Evolutionary conservation across 2,797 vertebrate genomes (phyloP).

Genomic region (Discoglossus pictus): DNA sequence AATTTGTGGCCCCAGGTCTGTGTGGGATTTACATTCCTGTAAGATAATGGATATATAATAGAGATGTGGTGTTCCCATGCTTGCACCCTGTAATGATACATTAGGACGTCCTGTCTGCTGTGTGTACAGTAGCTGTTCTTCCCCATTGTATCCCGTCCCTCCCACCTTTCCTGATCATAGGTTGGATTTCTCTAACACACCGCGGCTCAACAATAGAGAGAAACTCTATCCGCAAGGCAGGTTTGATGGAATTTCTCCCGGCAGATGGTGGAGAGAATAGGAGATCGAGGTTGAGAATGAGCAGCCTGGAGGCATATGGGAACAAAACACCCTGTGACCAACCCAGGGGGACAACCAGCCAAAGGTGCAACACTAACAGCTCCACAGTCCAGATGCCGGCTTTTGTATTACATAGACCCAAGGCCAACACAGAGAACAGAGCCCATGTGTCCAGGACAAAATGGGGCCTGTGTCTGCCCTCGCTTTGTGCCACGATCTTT

Average conservation of each 20-base stretch:
- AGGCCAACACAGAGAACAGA: conserved; percentile 44
- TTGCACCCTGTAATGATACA: conserved; percentile 14
- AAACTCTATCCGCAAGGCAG: conserved; percentile 53
- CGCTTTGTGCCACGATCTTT: conserved; percentile 32
- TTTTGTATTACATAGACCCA: conserved; percentile 38
- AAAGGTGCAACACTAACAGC: conserved; percentile 44
- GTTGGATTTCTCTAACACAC: conserved; percentile 55
- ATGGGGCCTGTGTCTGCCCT: conserved; percentile 39
- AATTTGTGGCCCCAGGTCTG: no score
- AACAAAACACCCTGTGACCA: conserved; percentile 54
- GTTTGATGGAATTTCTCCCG: conserved; percentile 51
- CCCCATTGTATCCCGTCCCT: conserved; percentile 37
- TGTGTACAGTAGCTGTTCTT: conserved; percentile 41
- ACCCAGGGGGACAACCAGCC: conserved; percentile 10
- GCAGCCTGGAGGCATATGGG: conserved; percentile 42
- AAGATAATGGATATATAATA: no score
- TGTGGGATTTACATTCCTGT: no score
- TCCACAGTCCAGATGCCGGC: conserved; percentile 17
- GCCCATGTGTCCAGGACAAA: neutral
- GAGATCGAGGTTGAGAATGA: conserved; percentile 7
- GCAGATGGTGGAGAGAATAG: conserved; percentile 60
- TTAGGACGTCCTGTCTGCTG: conserved; percentile 12
- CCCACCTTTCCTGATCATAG: conserved; percentile 4
- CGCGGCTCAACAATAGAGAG: conserved; percentile 38
- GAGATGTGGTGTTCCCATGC: no score